A percentile compares a stretch with the other conserved stretches of the same genome.
Conservation (phyloP, 2,113 vertebrate genomes). For the Nothobranchius furzeri region DNA sequence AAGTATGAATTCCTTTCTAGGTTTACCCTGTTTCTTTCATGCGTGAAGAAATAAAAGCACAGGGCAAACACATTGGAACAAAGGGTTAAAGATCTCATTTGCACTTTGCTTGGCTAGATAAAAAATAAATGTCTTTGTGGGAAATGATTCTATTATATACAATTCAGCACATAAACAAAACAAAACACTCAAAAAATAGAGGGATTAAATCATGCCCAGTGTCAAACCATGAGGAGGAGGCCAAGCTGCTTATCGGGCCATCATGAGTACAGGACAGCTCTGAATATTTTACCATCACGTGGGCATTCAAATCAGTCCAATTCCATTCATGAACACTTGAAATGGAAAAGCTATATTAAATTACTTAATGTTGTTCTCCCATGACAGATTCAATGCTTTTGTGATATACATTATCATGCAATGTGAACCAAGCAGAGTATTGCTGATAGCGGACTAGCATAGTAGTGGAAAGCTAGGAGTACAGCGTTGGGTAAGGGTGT, state of each 20-base stretch:
- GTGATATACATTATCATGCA: constrained; percentile 67
- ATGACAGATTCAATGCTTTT: constrained; percentile 42
- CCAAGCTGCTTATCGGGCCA: constrained; percentile 35
- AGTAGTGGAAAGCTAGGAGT: constrained; percentile 44
- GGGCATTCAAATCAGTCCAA: constrained; percentile 40
- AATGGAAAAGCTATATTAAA: constrained; percentile 32
- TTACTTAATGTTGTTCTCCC: constrained; percentile 21
- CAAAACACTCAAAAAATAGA: constrained; percentile 57
- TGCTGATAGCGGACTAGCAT: constrained; percentile 34
- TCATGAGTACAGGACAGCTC: constrained; percentile 39
- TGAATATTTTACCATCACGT: constrained; percentile 27
- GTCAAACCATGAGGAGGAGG: constrained; percentile 60
- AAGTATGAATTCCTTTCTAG: constrained; percentile 45
- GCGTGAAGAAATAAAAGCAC: constrained; percentile 60
- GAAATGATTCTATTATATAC: constrained; percentile 73
- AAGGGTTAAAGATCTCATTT: constrained; percentile 48
- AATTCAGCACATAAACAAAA: constrained; percentile 64
- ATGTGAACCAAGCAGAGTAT: constrained; percentile 56
- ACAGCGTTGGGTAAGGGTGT: constrained; percentile 35
- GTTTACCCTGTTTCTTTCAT: constrained; percentile 69
- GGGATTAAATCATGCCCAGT: constrained; percentile 71
- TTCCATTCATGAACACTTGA: constrained; percentile 29
- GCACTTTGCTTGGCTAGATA: constrained; percentile 62
- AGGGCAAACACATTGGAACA: constrained; percentile 53
- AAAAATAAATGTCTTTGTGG: constrained; percentile 75